Evolutionary conservation across 2,113 vertebrate species (phyloP).

Genomic region (Oncorhynchus masou): DNA sequence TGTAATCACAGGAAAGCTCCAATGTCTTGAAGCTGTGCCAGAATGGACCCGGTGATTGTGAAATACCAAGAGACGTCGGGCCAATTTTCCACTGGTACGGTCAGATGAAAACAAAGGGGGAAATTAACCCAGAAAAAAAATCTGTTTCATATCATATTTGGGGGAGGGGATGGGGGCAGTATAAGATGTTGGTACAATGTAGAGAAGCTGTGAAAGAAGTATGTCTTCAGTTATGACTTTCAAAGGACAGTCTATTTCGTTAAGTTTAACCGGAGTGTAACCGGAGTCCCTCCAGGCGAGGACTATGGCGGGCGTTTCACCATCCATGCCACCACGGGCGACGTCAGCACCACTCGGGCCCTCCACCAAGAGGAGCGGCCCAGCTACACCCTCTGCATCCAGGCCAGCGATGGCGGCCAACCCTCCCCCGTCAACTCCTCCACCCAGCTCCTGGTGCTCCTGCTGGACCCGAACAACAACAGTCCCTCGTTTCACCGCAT

Average conservation of each 20-base stretch:
- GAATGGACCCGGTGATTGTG: constrained; percentile 26
- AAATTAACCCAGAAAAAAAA: not conserved
- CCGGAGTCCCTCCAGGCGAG: constrained; percentile 67
- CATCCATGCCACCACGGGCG: constrained; percentile 79
- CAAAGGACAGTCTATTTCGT: too few species aligned
- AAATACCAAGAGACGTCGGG: constrained; percentile 36
- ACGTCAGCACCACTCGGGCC: constrained; percentile 71
- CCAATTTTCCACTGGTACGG: constrained; percentile 45
- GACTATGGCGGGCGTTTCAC: constrained; percentile 77
- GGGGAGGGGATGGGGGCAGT: constrained; percentile 11
- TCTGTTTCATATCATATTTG: constrained; percentile 1
- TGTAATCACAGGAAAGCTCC: constrained; percentile 53
- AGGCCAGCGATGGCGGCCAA: constrained; percentile 77
- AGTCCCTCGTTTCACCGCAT: constrained; percentile 73
- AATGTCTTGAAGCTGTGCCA: constrained; percentile 30
- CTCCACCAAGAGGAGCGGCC: constrained; percentile 83
- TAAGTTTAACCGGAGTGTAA: too few species aligned
- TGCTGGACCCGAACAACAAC: constrained; percentile 91
- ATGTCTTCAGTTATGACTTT: too few species aligned
- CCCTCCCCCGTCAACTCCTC: constrained; percentile 67
- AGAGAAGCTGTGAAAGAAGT: too few species aligned
- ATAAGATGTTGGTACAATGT: not conserved
- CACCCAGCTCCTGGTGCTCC: constrained; percentile 70
- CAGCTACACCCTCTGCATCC: constrained; percentile 80
- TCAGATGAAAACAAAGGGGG: constrained; percentile 29